Base-by-base conservation (phyloP, 1,140 invertebrate genomes). In the Tenebrio molitor region DNA sequence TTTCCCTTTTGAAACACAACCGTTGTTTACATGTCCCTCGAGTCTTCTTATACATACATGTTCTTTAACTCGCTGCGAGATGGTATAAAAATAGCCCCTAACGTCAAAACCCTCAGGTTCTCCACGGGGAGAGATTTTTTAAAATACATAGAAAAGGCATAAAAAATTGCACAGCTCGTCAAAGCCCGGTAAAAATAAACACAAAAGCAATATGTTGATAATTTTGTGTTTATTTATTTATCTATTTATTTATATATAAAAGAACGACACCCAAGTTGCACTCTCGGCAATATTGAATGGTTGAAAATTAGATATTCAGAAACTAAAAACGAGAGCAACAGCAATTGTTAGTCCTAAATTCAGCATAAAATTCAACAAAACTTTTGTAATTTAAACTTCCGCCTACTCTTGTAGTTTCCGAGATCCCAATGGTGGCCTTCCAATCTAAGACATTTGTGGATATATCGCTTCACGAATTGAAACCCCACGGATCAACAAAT, bases 1-100 rank as follows among this genome's bases (percentile, higher is more conserved):
- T 44, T 66, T 66, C 64, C 42, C 64, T 66, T 66, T 66, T 66
- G 64, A 66, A 66, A 66, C 64, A 66, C 36, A 66, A 44, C 34
- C 36, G 64, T 66, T 66, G 64, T 66, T 66, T 66, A 66, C 64
- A 66, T 23, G 64, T 66, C 64, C 64, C 64, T 44, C 25, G 64
- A 66, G 64, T n/a, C 64, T 66, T 42, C 64, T 66, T 66, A 66
- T 66, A 66, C 64, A 66, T 66, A 66, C 64, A 42, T 44, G 42
- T 66, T 66, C 36, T 66, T 66, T 66, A 66, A 44, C 64, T 19
- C 64, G 42, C 15, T 44, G 44, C 64, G 23, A 66, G 64, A 66
- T 66, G 36, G 16, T 42, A 66, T 44, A 66, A 66, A 66, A 66
- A 66, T 44, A 66, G 23, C 36, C 36, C 16, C 10, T 14, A 66